Evolutionary conservation across 2,113 vertebrate species (phyloP).

Genomic region (Pelecanoides urinatrix): DNA sequence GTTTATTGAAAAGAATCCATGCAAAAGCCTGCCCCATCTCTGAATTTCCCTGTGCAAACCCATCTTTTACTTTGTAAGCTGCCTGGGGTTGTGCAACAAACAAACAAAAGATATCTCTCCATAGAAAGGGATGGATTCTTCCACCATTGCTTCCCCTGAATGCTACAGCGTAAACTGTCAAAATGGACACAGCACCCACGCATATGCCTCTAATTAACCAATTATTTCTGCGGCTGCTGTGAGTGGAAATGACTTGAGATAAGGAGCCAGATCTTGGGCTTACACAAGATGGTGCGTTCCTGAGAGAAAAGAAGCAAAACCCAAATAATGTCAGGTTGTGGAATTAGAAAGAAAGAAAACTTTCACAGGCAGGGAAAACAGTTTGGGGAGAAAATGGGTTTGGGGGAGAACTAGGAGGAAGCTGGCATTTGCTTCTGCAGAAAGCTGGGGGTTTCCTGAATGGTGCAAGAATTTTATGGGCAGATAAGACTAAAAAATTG

Average conservation of each 20-base stretch:
- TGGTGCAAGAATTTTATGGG: neutral
- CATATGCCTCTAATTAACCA: slow-evolving; percentile 9
- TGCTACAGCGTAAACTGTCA: neutral
- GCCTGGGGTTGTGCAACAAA: neutral
- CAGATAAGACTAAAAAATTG: neutral
- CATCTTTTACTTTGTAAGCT: neutral
- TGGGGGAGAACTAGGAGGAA: neutral
- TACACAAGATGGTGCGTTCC: neutral
- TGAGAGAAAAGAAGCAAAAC: neutral
- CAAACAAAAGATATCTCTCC: neutral
- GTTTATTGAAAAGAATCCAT: slow-evolving; percentile 17
- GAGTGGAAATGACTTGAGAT: neutral
- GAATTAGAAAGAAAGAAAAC: neutral
- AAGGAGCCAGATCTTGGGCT: neutral
- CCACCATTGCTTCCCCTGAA: neutral
- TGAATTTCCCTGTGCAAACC: neutral
- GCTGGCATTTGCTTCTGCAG: neutral
- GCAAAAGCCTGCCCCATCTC: neutral
- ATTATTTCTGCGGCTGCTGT: slow-evolving; percentile 14
- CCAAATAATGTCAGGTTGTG: neutral
- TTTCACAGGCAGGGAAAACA: neutral
- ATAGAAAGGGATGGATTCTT: neutral
- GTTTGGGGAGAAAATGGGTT: neutral
- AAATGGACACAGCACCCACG: neutral
- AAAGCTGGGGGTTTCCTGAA: neutral